phyloP scores from a whole-genome alignment of 2,888 invertebrate species.

The Masnerella sp. region DNA sequence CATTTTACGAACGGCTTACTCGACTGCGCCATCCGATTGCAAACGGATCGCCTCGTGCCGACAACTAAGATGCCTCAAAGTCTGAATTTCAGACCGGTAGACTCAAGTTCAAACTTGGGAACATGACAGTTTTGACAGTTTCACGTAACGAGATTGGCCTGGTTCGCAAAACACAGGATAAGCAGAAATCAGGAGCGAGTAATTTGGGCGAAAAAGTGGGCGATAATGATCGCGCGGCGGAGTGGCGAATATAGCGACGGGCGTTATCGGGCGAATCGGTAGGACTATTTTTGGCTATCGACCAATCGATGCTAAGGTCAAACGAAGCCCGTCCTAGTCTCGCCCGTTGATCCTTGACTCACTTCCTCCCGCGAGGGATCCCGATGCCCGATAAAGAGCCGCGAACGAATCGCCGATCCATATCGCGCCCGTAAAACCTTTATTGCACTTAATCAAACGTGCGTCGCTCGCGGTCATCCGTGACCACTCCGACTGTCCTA shows the following conservation, averaged over 20 bases:
- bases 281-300: slow-evolving; percentile 74
- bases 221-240: slow-evolving; percentile 29
- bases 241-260: slow-evolving; percentile 57
- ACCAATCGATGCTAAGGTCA: slow-evolving; percentile 76
- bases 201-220: too few species aligned
- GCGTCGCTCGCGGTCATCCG: slow-evolving; percentile 11
- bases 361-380: slow-evolving; percentile 60
- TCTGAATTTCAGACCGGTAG: too few species aligned
- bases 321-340: slow-evolving; percentile 64
- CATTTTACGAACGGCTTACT: slow-evolving; percentile 51
- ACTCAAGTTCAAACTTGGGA: too few species aligned
- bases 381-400: slow-evolving; percentile 49
- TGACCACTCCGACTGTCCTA: not conserved
- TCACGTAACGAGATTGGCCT: too few species aligned
- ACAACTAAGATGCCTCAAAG: too few species aligned
- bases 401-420: slow-evolving; percentile 36
- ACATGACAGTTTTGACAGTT: too few species aligned
- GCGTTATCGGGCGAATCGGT: slow-evolving; percentile 67
- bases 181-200: too few species aligned
- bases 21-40: slow-evolving; percentile 45
- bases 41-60: too few species aligned
- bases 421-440: slow-evolving; percentile 26
- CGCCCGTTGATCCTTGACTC: slow-evolving; percentile 69
- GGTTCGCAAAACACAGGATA: too few species aligned
- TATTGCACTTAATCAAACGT: slow-evolving; percentile 25